Base-by-base conservation (phyloP, 2,797 vertebrate species). In the Semaprochilodus insignis region DNA sequence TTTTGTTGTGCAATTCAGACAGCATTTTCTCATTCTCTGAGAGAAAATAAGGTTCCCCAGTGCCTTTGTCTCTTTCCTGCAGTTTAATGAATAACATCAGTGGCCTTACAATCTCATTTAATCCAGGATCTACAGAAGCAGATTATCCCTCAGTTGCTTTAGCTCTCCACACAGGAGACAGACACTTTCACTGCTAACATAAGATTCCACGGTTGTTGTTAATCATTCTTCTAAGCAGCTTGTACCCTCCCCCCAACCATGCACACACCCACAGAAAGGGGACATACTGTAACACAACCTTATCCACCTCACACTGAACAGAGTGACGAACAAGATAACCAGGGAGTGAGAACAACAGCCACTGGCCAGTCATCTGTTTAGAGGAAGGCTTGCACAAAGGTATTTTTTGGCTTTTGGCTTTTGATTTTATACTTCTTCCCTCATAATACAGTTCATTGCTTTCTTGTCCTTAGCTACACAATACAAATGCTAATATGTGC, bases 61-160 rank as follows among this genome's bases (percentile, higher is more conserved):
- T 66, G 63, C 31, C 19, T 40, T 14, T 21, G 16, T 19, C 34
- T 67, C 31, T 67, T 34, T 40, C 6, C 65, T 40, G 65, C 3
- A 31, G 31, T 31, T 31, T 31, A 31, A 31, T 31, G 31, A 31
- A 31, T 31, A 31, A 67, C 65, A 40, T 21, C 36, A 7, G 16
- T 67, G 65, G 36, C 34, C 7, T 19, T 67, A 36, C 36, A 67
- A 67, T 67, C 65, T 40, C 31, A 67, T 67, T n/a, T 40, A 67
- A 40, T 67, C 34, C 65, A 40, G 65, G 31, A 67, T 67, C 65
- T 40, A 36, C 65, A 36, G 31, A 6, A 40, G 65, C 34, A 67
- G 65, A 67, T 67, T 67, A 40, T 44, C 19, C 14, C 14, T 66
- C 34, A 40, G 65, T 67, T 31, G 17, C 17, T n/a, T 21, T 67